A percentile compares a stretch with the other conserved stretches of the same genome.
These are phyloP conservation scores for Zaprionus nigranus DNA, from an alignment of 1,140 invertebrate species.

Conservation along the genomic window DNA sequence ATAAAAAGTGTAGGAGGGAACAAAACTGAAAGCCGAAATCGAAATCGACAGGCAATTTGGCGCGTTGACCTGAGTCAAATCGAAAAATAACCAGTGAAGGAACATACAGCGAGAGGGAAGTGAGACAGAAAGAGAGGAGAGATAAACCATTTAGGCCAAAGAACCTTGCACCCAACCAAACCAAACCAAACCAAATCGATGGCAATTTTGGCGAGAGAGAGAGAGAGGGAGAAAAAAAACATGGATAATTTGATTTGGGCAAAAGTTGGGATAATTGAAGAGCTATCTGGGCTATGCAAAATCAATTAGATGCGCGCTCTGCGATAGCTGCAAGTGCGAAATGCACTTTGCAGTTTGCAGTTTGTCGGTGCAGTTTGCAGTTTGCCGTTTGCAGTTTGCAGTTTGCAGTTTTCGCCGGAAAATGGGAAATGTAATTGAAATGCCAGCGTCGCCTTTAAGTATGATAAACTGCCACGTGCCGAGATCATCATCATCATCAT, in stretches of 20 bases:
- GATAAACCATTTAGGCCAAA: constrained; percentile 55
- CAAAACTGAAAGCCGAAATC: constrained; percentile 26
- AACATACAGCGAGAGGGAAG: neutral
- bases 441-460: constrained; percentile 24
- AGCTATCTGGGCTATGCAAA: constrained; percentile 46
- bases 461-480: constrained; percentile 15
- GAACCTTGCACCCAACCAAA: neutral
- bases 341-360: constrained; percentile 31
- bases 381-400: constrained; percentile 21
- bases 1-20: constrained; percentile 19
- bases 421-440: constrained; percentile 55
- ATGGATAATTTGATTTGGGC: constrained; percentile 61
- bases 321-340: constrained; percentile 29
- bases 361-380: constrained; percentile 30
- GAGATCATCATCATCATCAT: neutral
- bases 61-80: neutral
- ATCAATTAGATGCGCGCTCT: constrained; percentile 61
- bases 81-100: neutral
- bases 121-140: neutral
- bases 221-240: neutral
- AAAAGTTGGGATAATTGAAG: constrained; percentile 67
- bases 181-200: neutral
- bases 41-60: constrained; percentile 7
- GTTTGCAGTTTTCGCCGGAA: constrained; percentile 16
- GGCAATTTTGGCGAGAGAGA: too few species aligned